Base-by-base conservation (phyloP, 2,888 invertebrate species). In the Cheilosia vulpina region DNA sequence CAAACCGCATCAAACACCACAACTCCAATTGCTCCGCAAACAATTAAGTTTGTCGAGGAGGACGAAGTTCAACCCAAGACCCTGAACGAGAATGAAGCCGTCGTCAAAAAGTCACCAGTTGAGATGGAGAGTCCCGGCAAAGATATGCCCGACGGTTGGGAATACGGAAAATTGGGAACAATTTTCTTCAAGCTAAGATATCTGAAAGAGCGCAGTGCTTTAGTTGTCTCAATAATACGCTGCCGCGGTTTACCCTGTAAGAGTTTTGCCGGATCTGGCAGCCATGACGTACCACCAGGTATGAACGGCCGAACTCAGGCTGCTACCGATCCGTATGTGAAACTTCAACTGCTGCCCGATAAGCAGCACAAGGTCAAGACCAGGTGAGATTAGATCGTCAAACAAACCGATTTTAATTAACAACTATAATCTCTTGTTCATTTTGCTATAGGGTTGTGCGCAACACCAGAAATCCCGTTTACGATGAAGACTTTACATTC, bases 401-500 rank as follows among this genome's bases (percentile, higher is more conserved):
- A 2, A 31, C n/a, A 15, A 11, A 62, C 19, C 6, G 4, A 31
- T 34, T 31, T 11, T 0, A 52, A 15, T 31, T n/a, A 24, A 1
- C 55, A 24, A 43, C 1, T 45, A 21, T 21, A n/a, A 34, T 24
- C 11, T 27, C 1, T 19, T 57, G 27, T 65, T n/a, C 17, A 9
- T 43, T 57, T 71, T 53, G 6, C 34, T 53, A 27, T 45, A 91
- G 99, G 77, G 99, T 99, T 9, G 95, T 99, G 47, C 95, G 99
- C 88, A 98, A 99, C 92, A 99, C 99, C 57, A 94, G 97, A 69
- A 97, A 98, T 93, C 99, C 99, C 0, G 96, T 98, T 1, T 99
- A 99, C 93, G 99, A 99, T 90, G 99, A 99, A 93, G 99, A 99
- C 92, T 99, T 99, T 92, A 99, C 99, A 1, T 99, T 99, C 94